Base-by-base conservation (phyloP, 2,797 vertebrate genomes). In the Tinamus major region DNA sequence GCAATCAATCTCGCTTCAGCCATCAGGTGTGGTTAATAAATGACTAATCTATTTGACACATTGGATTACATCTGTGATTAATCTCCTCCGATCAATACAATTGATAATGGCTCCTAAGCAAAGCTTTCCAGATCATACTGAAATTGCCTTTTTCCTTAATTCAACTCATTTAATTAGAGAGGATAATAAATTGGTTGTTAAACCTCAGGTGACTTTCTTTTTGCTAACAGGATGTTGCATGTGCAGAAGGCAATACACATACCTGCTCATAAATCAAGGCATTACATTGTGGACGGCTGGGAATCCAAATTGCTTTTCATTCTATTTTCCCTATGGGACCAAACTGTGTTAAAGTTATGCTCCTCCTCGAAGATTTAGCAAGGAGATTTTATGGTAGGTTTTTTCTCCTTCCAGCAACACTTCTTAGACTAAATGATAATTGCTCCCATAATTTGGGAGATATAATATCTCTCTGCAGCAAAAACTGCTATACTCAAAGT, bases 141-240 rank as follows among this genome's bases (percentile, higher is more conserved):
- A 87, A 91, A 61, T 1, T 1, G 21, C 16, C 7, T 8, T 29
- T 76, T 82, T 92, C 49, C 84, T 89, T 77, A 35, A 75, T 82
- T 84, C 70, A 75, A 75, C 70, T 91, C 70, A 59, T 95, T 95
- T 92, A 88, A 96, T 96, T 95, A 95, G 85, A 53, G 85, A 61
- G 35, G 58, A 56, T 53, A 94, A 96, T 5, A 27, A 83, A 95
- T 79, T 0, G 2, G 26, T 65, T 48, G 2, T 87, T 91, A 83
- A 94, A n/a, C 8, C 15, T 29, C 58, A 31, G 79, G 59, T 1
- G 58, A 58, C 81, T 86, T 80, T 70, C 77, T 29, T 75, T 58
- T 55, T 56, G 51, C 59, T 59, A 37, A 69, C 44, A 68, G 84
- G 89, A 58, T 9, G 14, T 13, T 72, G 82, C 51, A 75, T 24